Conservation (phyloP, 1,140 invertebrate genomes). For the Ptiloglossa arizonensis region DNA sequence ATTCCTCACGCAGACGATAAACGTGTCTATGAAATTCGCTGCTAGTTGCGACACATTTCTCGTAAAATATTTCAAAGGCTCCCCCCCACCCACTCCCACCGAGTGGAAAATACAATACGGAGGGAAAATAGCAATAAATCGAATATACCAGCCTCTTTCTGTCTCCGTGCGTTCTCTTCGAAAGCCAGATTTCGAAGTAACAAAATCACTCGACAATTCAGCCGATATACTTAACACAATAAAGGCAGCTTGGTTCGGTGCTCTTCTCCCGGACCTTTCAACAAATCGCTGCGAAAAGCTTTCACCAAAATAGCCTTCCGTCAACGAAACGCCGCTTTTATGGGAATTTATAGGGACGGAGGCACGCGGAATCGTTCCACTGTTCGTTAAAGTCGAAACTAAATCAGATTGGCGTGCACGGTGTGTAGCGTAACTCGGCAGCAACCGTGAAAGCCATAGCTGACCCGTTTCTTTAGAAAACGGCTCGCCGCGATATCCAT, state of each 20-base stretch:
- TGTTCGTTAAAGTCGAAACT: constrained; percentile 28
- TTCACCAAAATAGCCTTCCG: constrained; percentile 32
- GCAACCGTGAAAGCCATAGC: background rate
- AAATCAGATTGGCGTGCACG: constrained; percentile 22
- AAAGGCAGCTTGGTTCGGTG: background rate
- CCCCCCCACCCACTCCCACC: too few relatives aligned
- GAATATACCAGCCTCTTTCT: background rate
- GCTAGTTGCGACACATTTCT: too few relatives aligned
- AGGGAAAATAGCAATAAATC: background rate
- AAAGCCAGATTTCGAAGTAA: background rate
- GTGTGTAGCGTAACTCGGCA: background rate
- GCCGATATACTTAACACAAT: background rate
- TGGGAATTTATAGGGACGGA: constrained; percentile 9
- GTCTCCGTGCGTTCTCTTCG: too few relatives aligned
- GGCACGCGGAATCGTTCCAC: background rate
- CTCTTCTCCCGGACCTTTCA: background rate
- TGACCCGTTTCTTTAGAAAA: constrained; percentile 36
- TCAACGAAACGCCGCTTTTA: constrained; percentile 35
- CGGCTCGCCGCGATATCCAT: background rate
- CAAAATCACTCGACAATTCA: background rate
- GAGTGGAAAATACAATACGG: too few relatives aligned
- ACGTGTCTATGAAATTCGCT: background rate
- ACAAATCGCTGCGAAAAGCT: constrained; percentile 12
- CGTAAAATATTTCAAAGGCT: too few relatives aligned
- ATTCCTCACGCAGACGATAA: too few relatives aligned